phyloP scores from a whole-genome alignment of 1,140 invertebrate genomes.

The Fopius arisanus region DNA sequence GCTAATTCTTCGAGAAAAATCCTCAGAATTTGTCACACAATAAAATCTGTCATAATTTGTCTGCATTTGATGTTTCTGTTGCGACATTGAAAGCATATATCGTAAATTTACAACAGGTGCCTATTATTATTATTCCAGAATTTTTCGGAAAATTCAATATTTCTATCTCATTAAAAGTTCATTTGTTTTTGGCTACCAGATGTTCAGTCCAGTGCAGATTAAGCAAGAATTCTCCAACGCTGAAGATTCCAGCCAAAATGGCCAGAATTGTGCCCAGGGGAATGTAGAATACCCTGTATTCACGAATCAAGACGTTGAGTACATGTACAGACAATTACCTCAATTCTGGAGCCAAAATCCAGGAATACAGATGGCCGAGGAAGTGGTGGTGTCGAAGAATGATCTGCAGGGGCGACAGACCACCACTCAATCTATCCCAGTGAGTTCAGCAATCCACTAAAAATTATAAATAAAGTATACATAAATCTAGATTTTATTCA shows the following conservation, averaged over 20 bases:
- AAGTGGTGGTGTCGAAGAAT: slow-evolving; percentile 51
- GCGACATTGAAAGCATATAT: too few relatives aligned
- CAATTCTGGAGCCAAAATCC: slow-evolving; percentile 58
- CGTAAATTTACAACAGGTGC: too few relatives aligned
- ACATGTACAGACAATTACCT: slow-evolving; percentile 58
- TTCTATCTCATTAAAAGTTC: too few relatives aligned
- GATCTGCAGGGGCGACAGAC: slow-evolving; percentile 48
- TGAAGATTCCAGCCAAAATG: slow-evolving; percentile 52
- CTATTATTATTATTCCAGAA: too few relatives aligned
- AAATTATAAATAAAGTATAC: neutral
- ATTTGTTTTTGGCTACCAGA: slow-evolving; percentile 47
- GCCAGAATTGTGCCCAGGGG: slow-evolving; percentile 43
- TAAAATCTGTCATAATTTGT: too few relatives aligned
- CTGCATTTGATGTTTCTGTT: too few relatives aligned
- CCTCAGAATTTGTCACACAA: too few relatives aligned
- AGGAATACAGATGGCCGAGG: slow-evolving; percentile 47
- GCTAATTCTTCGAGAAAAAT: too few relatives aligned
- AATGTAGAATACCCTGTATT: slow-evolving; percentile 56
- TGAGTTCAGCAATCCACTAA: neutral
- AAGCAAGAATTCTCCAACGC: slow-evolving; percentile 58
- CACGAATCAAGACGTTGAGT: slow-evolving; percentile 57
- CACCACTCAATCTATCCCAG: slow-evolving; percentile 40
- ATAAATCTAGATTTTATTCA: too few relatives aligned
- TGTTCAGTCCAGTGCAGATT: slow-evolving; percentile 61
- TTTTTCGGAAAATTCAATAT: too few relatives aligned